These are phyloP conservation scores for Odocoileus hemionus DNA, from an alignment of 2,113 vertebrate genomes.

Conservation along the genomic window DNA sequence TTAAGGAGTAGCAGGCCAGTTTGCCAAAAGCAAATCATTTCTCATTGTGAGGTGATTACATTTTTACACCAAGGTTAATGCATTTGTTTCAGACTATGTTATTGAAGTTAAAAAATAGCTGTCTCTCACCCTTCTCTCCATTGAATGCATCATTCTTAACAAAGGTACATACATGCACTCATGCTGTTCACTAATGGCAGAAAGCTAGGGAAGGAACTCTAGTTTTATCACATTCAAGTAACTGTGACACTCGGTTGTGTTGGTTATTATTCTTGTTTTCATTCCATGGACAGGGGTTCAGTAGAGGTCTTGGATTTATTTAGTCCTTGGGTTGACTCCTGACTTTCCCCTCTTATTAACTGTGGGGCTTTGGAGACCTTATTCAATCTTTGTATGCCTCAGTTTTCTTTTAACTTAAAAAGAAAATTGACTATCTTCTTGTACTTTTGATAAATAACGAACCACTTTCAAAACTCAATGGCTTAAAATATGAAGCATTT, in stretches of 20 bases:
- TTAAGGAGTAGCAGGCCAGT: not conserved
- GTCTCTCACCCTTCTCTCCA: not conserved
- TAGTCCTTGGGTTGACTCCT: not conserved
- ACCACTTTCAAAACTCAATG: not conserved
- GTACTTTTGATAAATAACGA: not conserved
- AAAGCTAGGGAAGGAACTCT: not conserved
- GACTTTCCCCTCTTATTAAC: not conserved
- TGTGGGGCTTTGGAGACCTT: not conserved
- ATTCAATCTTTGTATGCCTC: not conserved
- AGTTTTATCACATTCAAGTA: conserved; percentile 52
- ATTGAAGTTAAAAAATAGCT: not conserved
- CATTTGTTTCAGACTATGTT: conserved; percentile 39
- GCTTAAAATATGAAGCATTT: not conserved
- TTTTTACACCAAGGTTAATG: conserved; percentile 3
- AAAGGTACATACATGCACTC: not conserved
- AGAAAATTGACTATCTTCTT: not conserved
- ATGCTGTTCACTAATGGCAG: not conserved
- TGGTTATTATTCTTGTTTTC: conserved; percentile 41
- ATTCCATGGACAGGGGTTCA: not conserved
- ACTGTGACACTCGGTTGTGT: not conserved
- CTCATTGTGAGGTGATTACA: not conserved
- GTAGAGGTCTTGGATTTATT: not conserved
- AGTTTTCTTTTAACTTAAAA: not conserved
- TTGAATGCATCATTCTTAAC: not conserved
- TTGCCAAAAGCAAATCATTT: not conserved